Conservation (phyloP, 1,140 invertebrate species). For the Nephila pilipes region DNA sequence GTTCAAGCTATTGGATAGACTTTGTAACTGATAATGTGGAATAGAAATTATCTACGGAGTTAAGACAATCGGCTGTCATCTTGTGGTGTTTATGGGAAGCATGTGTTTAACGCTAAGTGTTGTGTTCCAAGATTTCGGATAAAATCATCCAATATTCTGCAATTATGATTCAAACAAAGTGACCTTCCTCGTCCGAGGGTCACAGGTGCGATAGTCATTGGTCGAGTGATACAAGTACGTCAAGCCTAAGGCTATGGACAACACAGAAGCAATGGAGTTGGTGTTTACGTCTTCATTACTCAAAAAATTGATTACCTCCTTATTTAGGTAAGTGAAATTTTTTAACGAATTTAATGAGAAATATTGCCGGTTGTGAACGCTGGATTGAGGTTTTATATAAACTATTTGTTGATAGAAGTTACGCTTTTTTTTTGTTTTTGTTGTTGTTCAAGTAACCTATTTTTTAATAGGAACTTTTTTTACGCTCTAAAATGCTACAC, state of each 20-base stretch:
- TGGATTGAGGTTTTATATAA: constrained; percentile 8
- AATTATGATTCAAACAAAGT: constrained; percentile 75
- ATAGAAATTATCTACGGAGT: constrained; percentile 48
- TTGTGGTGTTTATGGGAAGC: constrained; percentile 13
- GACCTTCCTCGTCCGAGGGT: constrained; percentile 76
- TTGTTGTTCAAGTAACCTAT: constrained; percentile 74
- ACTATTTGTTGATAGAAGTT: constrained; percentile 41
- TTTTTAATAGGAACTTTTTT: constrained; percentile 60
- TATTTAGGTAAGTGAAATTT: constrained; percentile 57
- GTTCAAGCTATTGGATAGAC: constrained; percentile 66
- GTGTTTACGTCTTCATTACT: constrained; percentile 76
- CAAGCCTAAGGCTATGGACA: constrained; percentile 76
- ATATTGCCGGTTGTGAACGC: background rate
- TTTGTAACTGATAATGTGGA: constrained; percentile 74
- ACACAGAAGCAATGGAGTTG: constrained; percentile 73
- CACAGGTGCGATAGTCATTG: constrained; percentile 76
- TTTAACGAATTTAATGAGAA: background rate
- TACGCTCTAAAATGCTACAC: constrained; percentile 68
- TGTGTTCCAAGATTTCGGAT: constrained; percentile 33
- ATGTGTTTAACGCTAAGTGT: background rate
- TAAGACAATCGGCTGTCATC: constrained; percentile 44
- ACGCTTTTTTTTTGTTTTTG: constrained; percentile 39
- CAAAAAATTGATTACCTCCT: constrained; percentile 71
- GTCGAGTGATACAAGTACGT: constrained; percentile 76
- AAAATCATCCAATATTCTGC: constrained; percentile 43